Conservation (phyloP, 2,797 vertebrate genomes). For the Synanceia verrucosa region DNA sequence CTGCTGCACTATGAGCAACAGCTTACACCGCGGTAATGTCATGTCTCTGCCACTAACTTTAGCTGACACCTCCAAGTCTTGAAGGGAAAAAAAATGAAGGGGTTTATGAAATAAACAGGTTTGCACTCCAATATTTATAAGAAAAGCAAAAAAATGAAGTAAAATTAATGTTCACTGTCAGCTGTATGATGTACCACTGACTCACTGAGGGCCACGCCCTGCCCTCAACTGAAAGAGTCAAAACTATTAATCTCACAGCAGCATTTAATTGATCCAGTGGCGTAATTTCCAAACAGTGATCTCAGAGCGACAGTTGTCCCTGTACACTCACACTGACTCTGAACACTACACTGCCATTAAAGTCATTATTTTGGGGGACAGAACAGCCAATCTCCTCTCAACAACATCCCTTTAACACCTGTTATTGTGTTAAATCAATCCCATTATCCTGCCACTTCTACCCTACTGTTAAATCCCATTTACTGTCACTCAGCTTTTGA, state of each 20-base stretch:
- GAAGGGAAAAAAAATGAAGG: not conserved
- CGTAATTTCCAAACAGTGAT: not conserved
- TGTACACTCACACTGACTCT: not conserved
- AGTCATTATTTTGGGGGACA: not conserved
- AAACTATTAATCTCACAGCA: not conserved
- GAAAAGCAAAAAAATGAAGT: not conserved
- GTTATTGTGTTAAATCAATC: constrained; percentile 6
- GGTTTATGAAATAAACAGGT: not conserved
- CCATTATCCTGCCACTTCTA: not conserved
- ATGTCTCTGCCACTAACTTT: not conserved
- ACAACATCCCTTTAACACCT: not conserved
- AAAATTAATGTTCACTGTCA: not conserved
- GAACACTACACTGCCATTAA: not conserved
- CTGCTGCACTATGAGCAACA: not conserved
- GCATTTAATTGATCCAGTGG: not conserved
- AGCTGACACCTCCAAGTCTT: not conserved
- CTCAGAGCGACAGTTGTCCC: not conserved
- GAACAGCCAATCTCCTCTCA: not conserved
- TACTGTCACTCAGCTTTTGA: constrained; percentile 4
- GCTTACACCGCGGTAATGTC: not conserved
- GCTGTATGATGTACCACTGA: too few species aligned
- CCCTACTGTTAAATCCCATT: not conserved
- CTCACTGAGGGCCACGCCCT: not conserved
- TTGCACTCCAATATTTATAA: not conserved
- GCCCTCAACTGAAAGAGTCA: not conserved